Base-by-base conservation (phyloP, 2,888 invertebrate genomes). In the Aspidapion aeneum region DNA sequence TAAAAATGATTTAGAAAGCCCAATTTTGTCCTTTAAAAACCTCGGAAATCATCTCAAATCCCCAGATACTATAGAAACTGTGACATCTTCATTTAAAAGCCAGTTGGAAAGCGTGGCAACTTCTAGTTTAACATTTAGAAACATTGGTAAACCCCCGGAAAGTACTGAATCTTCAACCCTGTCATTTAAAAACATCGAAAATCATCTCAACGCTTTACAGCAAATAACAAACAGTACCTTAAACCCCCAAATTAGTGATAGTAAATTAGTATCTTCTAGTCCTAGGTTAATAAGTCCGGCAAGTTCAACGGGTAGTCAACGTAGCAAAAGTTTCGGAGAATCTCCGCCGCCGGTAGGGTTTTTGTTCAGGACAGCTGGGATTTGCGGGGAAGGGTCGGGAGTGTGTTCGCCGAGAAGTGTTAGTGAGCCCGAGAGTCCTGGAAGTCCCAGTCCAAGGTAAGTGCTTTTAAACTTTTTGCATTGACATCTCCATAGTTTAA, bases 181-280 rank as follows among this genome's bases (percentile, higher is more conserved):
- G 0, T 84, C 85, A 0, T 87, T 87, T 68, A 86, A 86, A 72
- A 87, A 88, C 66, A 87, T 89, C 70, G 88, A 88, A 69, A 87
- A 87, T 9, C 88, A 89, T 71, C 70, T 89, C 22, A 87, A 87
- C 71, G 88, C 88, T 1, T 86, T 89, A 68, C 86, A 87, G 1
- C 88, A 89, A 74, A 80, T 89, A 67, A 86, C 79, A 18, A 79
- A 86, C 81, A 73, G 84, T 81, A 61, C 73, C 79, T 69, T 79
- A 66, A 77, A 78, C 65, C 74, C 75, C 18, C 74, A 74, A 54
- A 65, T 70, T 63, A 61, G 65, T 35, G 67, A 71, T 61, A 56
- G 56, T 63, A 52, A 52, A 52, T 5, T 52, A 59, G 60, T 58
- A 18, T 62, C 74, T 17, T 74, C 75, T 72, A 75, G 75, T 74